Evolutionary conservation across 2,888 invertebrate genomes (phyloP).

Genomic region (Nudaria mundana): DNA sequence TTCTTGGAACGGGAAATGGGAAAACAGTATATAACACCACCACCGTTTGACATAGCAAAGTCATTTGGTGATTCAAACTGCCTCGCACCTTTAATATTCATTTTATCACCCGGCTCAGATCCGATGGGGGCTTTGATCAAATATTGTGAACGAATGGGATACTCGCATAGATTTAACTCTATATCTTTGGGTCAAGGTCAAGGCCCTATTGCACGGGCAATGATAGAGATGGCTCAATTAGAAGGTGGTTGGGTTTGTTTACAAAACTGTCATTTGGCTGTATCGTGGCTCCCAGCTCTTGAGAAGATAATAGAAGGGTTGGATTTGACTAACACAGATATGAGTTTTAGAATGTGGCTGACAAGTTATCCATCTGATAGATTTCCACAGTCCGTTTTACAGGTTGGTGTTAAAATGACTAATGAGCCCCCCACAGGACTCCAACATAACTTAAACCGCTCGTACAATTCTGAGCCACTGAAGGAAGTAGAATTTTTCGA

Average conservation of each 20-base stretch:
- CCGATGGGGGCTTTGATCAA: conserved; percentile 89
- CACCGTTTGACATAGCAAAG: conserved; percentile 89
- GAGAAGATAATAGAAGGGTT: conserved; percentile 89
- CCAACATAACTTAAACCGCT: conserved; percentile 92
- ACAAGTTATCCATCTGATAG: conserved; percentile 93
- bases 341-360: conserved; percentile 91
- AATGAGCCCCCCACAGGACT: conserved; percentile 95
- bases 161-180: conserved; percentile 82
- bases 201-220: conserved; percentile 85
- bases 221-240: conserved; percentile 85
- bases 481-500: conserved; percentile 90
- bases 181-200: conserved; percentile 93
- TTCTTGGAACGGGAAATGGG: conserved; percentile 86
- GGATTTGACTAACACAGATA: conserved; percentile 84
- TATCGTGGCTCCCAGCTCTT: conserved; percentile 89
- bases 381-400: conserved; percentile 93
- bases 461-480: conserved; percentile 93
- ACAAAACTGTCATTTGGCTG: conserved; percentile 93
- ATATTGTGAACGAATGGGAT: conserved; percentile 88
- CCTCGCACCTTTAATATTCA: conserved; percentile 88
- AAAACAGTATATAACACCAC: conserved; percentile 86
- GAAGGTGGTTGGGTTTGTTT: conserved; percentile 91
- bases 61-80: conserved; percentile 89
- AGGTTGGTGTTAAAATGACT: conserved; percentile 96
- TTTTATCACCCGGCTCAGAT: conserved; percentile 91